Conservation (phyloP, 2,113 vertebrate genomes). For the Zapornia atra region DNA sequence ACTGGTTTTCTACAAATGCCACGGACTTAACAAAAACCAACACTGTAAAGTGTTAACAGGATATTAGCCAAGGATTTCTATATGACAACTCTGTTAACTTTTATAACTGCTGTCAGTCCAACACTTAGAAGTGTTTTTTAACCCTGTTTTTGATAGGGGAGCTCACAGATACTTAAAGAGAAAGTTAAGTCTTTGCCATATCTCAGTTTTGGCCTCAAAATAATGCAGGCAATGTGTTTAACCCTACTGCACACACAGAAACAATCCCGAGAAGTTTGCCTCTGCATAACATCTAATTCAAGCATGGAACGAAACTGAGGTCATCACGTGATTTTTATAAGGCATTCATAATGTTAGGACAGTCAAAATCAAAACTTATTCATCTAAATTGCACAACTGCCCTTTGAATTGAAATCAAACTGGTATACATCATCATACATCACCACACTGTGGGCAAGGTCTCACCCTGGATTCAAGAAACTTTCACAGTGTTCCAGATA, state of each 20-base stretch:
- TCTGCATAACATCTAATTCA: background rate
- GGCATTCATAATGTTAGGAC: background rate
- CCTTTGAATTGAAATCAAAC: background rate
- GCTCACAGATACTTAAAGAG: background rate
- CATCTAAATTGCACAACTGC: background rate
- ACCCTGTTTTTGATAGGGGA: background rate
- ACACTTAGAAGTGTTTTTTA: background rate
- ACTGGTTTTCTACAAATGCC: background rate
- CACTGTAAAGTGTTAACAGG: background rate
- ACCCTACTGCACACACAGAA: fast-evolving
- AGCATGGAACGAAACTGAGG: background rate
- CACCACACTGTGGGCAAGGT: background rate
- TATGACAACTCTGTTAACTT: background rate
- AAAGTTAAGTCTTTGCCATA: background rate
- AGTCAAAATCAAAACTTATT: background rate
- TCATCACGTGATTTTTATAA: background rate
- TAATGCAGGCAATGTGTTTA: background rate
- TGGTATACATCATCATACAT: background rate
- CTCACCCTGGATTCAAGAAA: background rate
- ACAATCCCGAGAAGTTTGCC: background rate
- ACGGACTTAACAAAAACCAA: fast-evolving
- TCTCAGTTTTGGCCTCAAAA: background rate
- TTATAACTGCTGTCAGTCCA: background rate
- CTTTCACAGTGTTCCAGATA: background rate
- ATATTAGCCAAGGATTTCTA: background rate